Evolutionary conservation across 2,113 vertebrate species (phyloP), one percentile per base, ranked within the genome.

Genomic region (Dasyurus viverrinus): DNA sequence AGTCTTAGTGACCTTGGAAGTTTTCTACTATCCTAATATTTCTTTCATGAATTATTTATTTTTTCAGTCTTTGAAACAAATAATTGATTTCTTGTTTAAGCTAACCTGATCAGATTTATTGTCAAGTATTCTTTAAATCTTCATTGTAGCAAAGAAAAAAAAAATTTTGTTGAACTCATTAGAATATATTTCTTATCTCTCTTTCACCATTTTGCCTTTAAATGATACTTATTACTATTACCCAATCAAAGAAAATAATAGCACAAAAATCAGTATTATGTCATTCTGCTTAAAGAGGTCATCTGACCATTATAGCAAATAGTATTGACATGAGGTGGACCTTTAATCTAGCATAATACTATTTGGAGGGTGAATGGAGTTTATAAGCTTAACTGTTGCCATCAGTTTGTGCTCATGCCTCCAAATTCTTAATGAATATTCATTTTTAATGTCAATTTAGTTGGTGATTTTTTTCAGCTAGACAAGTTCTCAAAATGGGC

Each of bases 21-120:
- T 94, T 30, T 47, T 9, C 24, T 90, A 24, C 42, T 96, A 23
- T 93, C 93, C 94, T 54, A 93, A 93, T 94, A 95, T 94, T 95
- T 54, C 54, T 96, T 94, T 92, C 47, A 96, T 93, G 94, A 96
- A 94, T 96, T 96, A 95, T 93, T 97, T 96, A 95, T 84, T 84
- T 76, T 76, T 76, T 76, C 16, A 76, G 68, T n/a, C 36, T n/a
- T 84, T 84, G 68, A 84, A 84, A 84, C 19, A 84, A 84, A 23
- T 42, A 22, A 84, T 84, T 84, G n/a, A 92, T 93, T 96, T 96
- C 46, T 96, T 95, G 68, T 95, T 93, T 96, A 93, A 94, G 36
- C 55, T 93, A 10, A 94, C 93, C 94, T 92, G 23, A 90, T 95
- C 42, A 89, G 50, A 92, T 95, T 95, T 95, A 93, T 97, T 76